phyloP scores from a whole-genome alignment of 2,113 vertebrate species.

The Agelaius phoeniceus region DNA sequence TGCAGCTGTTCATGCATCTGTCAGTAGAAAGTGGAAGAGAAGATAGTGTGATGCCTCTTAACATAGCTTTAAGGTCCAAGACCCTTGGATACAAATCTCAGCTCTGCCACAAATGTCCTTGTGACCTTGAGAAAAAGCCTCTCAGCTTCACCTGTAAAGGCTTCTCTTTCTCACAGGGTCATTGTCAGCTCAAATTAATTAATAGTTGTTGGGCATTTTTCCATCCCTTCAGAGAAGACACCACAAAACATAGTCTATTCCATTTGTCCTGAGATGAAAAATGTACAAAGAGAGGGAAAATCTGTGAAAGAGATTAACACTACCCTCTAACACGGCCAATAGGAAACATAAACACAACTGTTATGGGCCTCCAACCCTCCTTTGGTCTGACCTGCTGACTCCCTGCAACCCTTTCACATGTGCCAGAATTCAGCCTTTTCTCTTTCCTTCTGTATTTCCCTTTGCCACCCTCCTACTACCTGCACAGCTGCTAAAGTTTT shows the following conservation, averaged over 20 bases:
- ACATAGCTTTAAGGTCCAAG: background rate
- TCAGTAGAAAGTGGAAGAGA: background rate
- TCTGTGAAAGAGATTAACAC: background rate
- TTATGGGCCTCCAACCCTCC: background rate
- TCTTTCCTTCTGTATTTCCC: background rate
- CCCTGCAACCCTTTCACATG: background rate
- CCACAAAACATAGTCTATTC: background rate
- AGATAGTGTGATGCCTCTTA: background rate
- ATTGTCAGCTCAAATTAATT: background rate
- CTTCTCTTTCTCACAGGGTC: background rate
- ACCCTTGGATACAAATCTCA: background rate
- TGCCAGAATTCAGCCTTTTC: background rate
- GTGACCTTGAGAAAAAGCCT: background rate
- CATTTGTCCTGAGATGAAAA: background rate
- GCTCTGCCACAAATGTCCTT: background rate
- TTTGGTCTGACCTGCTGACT: background rate
- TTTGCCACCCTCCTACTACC: background rate
- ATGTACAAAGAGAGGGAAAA: background rate
- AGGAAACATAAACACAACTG: fast-evolving
- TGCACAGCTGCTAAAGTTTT: background rate
- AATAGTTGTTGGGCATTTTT: background rate
- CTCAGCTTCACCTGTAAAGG: background rate
- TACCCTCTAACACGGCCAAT: fast-evolving
- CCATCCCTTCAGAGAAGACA: background rate
- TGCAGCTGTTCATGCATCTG: background rate